Conservation (phyloP, 2,888 invertebrate genomes). For the Bombyx huttoni region DNA sequence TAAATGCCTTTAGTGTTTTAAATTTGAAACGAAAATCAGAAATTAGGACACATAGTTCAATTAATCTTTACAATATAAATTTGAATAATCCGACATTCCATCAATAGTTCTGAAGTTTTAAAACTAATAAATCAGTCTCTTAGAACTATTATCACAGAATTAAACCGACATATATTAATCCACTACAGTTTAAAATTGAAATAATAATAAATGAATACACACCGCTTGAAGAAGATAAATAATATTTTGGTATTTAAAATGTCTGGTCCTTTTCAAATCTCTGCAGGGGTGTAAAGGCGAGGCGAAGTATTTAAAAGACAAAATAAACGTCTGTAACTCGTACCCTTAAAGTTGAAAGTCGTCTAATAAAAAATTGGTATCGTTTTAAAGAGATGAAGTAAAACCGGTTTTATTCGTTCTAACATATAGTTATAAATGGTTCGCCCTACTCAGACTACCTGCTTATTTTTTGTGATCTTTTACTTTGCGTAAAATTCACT, state of each 20-base stretch:
- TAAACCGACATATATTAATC: too few relatives aligned
- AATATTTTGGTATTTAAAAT: slow-evolving; percentile 11
- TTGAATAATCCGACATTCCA: too few relatives aligned
- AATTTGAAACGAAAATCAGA: too few relatives aligned
- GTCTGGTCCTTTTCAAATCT: slow-evolving; percentile 49
- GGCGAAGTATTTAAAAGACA: background rate
- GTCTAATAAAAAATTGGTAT: slow-evolving; percentile 25
- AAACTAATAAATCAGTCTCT: too few relatives aligned
- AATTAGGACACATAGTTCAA: too few relatives aligned
- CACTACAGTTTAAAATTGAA: too few relatives aligned
- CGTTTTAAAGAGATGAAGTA: slow-evolving; percentile 27
- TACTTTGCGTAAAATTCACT: slow-evolving; percentile 62
- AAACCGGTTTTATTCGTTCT: slow-evolving; percentile 50
- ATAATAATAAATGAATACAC: too few relatives aligned
- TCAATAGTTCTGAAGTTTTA: too few relatives aligned
- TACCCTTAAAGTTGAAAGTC: slow-evolving; percentile 35
- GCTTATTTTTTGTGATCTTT: slow-evolving; percentile 61
- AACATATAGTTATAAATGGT: slow-evolving; percentile 47
- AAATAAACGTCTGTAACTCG: slow-evolving; percentile 1
- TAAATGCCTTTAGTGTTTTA: too few relatives aligned
- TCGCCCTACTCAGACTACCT: slow-evolving; percentile 45
- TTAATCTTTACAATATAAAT: too few relatives aligned
- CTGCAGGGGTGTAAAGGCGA: slow-evolving; percentile 44
- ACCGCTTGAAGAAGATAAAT: too few relatives aligned
- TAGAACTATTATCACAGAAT: too few relatives aligned